Evolutionary conservation across 30 jellyfish, hydroid and myxozoan species (phyloP).

Genomic region (Cassiopea andromeda): DNA sequence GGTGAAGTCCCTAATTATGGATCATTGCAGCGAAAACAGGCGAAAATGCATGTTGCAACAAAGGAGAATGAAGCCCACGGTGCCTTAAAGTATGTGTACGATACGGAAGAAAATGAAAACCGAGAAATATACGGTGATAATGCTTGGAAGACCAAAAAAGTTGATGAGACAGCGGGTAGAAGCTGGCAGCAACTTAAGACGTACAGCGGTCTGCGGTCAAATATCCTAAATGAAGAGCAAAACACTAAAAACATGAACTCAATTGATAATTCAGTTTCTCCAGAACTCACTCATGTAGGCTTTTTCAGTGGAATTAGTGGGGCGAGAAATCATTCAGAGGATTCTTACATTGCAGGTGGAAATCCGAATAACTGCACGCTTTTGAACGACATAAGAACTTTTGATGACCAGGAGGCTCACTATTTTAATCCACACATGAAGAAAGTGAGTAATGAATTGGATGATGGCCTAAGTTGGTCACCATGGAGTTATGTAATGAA

Average conservation of each 20-base stretch:
- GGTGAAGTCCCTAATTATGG: constrained; percentile 21
- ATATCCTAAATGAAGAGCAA: not conserved
- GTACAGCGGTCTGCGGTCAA: not conserved
- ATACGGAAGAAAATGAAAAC: not conserved
- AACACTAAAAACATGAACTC: not conserved
- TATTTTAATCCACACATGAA: not conserved
- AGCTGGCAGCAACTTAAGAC: not conserved
- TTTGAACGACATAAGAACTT: not conserved
- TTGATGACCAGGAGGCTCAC: not conserved
- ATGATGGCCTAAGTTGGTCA: not conserved
- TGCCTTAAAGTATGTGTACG: not conserved
- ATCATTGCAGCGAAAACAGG: constrained; percentile 35
- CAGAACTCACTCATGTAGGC: not conserved
- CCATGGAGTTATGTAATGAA: not conserved
- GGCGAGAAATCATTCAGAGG: not conserved
- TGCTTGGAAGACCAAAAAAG: too few relatives aligned
- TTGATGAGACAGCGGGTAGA: not conserved
- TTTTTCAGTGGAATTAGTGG: not conserved
- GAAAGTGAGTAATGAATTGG: not conserved
- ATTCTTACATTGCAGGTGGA: not conserved
- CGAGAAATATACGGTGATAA: too few relatives aligned
- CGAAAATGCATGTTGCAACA: not conserved
- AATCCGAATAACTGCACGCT: not conserved
- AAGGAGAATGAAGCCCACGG: not conserved
- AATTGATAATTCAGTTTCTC: not conserved